These are phyloP conservation scores for Bos indicus DNA, from an alignment of 2,113 vertebrate species.

Conservation along the genomic window DNA sequence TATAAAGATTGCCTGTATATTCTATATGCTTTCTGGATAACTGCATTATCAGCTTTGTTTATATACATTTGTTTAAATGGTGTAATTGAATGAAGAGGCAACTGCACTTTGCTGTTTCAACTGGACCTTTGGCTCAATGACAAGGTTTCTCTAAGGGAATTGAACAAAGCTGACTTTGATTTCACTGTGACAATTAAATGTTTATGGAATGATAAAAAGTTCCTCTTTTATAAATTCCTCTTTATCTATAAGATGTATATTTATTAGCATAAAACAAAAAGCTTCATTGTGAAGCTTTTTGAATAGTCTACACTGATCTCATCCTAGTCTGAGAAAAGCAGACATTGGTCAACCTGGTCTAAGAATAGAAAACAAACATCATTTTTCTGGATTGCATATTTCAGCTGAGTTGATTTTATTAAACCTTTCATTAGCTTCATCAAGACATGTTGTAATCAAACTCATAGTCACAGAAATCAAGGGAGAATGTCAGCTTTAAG, in stretches of 20 bases:
- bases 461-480: conserved; percentile 40
- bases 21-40: neutral
- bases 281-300: conserved; percentile 71
- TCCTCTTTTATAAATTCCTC: conserved; percentile 38
- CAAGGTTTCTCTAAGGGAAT: conserved; percentile 55
- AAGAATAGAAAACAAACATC: conserved; percentile 75
- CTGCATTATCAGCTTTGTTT: neutral
- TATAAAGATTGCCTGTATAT: neutral
- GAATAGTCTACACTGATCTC: conserved; percentile 70
- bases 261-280: conserved; percentile 76
- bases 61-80: neutral
- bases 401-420: conserved; percentile 57
- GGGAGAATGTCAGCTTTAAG: conserved; percentile 60
- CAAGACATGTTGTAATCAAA: conserved; percentile 39
- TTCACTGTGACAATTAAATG: conserved; percentile 77
- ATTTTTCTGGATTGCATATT: conserved; percentile 61
- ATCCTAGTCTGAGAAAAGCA: conserved; percentile 52
- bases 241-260: conserved; percentile 68
- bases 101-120: neutral
- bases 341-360: conserved; percentile 66
- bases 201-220: conserved; percentile 77
- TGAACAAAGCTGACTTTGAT: conserved; percentile 76
- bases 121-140: conserved; percentile 40
- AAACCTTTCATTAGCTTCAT: conserved; percentile 62
- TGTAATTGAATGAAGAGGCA: neutral